phyloP scores from a whole-genome alignment of 2,797 vertebrate species.

The Danionella dracula region DNA sequence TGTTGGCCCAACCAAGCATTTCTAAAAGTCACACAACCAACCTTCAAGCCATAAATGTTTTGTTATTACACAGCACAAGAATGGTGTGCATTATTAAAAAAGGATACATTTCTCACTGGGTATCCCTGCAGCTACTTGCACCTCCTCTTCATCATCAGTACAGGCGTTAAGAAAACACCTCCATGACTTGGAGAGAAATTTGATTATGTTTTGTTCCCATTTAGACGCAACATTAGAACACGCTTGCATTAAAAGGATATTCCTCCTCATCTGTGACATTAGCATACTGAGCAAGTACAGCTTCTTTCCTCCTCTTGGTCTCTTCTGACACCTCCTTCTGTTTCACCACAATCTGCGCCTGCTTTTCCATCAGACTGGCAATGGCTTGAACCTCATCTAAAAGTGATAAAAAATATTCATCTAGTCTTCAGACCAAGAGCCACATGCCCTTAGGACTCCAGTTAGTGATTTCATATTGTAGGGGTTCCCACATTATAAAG shows the following conservation, averaged over 20 bases:
- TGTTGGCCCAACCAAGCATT: no score
- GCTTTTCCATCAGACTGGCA: conserved; percentile 91
- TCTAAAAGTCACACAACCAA: no score
- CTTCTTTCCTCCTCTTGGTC: conserved; percentile 83
- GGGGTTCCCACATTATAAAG: no score
- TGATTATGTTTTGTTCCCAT: background rate
- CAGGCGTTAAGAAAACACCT: conserved; percentile 73
- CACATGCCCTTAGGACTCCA: no score
- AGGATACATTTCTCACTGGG: conserved; percentile 91
- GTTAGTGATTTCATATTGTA: no score
- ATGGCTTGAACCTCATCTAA: conserved; percentile 89
- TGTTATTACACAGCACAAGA: no score
- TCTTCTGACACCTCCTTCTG: conserved; percentile 82
- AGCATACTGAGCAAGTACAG: conserved; percentile 92
- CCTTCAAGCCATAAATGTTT: no score
- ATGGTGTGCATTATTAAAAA: conserved; percentile 37
- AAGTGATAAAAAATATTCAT: background rate
- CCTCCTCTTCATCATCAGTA: conserved; percentile 83
- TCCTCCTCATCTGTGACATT: conserved; percentile 89
- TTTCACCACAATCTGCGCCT: conserved; percentile 93
- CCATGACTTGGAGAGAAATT: background rate
- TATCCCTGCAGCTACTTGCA: conserved; percentile 42
- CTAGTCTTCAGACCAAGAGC: background rate
- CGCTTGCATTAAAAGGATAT: conserved; percentile 81
- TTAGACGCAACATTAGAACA: background rate